Evolutionary conservation across 1,140 invertebrate species (phyloP).

Genomic region (Drosophila ogumai): DNA sequence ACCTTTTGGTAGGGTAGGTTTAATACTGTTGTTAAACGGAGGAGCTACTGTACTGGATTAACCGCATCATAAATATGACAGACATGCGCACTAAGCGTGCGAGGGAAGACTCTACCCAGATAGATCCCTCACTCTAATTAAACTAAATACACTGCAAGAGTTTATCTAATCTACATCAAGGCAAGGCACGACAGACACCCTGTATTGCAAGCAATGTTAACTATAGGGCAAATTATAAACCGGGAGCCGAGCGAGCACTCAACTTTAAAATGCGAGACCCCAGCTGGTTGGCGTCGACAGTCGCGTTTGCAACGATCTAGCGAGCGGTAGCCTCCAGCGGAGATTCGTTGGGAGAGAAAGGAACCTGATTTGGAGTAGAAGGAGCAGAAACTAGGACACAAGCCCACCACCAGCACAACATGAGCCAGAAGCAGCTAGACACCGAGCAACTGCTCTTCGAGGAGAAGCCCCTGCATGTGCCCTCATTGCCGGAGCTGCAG

Average conservation of each 20-base stretch:
- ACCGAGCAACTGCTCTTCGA: conserved; percentile 81
- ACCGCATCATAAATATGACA: conserved; percentile 14
- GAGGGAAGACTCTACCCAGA: background rate
- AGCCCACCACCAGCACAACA: conserved; percentile 17
- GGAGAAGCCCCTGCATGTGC: conserved; percentile 85
- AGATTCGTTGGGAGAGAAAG: conserved; percentile 1
- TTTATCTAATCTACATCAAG: conserved; percentile 68
- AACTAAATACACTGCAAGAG: conserved; percentile 48
- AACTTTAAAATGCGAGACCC: conserved; percentile 51
- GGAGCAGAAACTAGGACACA: conserved; percentile 42
- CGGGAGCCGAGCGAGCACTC: conserved; percentile 9
- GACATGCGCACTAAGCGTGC: conserved; percentile 53
- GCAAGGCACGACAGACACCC: conserved; percentile 43
- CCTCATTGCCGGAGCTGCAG: conserved; percentile 86
- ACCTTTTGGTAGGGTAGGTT: conserved; percentile 52
- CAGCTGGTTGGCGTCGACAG: conserved; percentile 37
- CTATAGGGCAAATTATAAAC: conserved; percentile 64
- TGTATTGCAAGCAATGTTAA: conserved; percentile 74
- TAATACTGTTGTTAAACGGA: conserved; percentile 16
- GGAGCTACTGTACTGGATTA: conserved; percentile 40
- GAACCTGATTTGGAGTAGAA: conserved; percentile 13
- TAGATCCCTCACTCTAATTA: conserved; percentile 49
- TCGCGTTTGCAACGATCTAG: conserved; percentile 67
- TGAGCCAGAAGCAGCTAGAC: conserved; percentile 65
- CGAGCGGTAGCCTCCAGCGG: conserved; percentile 43